Evolutionary conservation across 2,888 invertebrate species (phyloP).

Genomic region (Pammene fasciana): DNA sequence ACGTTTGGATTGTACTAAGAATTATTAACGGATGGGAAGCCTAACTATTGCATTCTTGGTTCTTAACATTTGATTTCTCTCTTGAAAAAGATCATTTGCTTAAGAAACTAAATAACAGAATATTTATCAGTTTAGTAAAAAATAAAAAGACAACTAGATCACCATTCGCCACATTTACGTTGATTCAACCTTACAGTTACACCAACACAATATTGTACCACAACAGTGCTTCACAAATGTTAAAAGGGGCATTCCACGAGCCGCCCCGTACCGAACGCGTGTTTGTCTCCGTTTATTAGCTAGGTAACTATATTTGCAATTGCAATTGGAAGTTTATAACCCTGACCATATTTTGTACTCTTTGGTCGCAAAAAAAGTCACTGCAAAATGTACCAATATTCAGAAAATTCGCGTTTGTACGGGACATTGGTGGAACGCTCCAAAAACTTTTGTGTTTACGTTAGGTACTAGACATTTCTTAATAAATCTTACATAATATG

Average conservation of each 20-base stretch:
- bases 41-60: not conserved
- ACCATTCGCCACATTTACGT: slow-evolving; percentile 43
- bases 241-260: slow-evolving; percentile 10
- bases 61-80: not conserved
- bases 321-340: too few species aligned
- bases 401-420: too few species aligned
- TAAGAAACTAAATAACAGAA: slow-evolving; percentile 42
- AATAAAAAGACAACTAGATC: slow-evolving; percentile 47
- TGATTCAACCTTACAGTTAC: slow-evolving; percentile 38
- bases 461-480: slow-evolving; percentile 58
- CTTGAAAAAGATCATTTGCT: slow-evolving; percentile 4
- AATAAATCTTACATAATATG: slow-evolving; percentile 70
- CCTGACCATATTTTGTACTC: too few species aligned
- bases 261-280: too few species aligned
- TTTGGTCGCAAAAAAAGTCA: too few species aligned
- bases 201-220: slow-evolving; percentile 61
- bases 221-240: slow-evolving; percentile 57
- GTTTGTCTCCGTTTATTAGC: too few species aligned
- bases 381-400: too few species aligned
- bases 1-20: not conserved
- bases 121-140: slow-evolving; percentile 42
- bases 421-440: too few species aligned
- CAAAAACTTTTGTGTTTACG: slow-evolving; percentile 48
- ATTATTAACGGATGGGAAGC: not conserved
- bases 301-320: too few species aligned